Conservation (phyloP, 2,113 vertebrate genomes). For the Notechis scutatus region DNA sequence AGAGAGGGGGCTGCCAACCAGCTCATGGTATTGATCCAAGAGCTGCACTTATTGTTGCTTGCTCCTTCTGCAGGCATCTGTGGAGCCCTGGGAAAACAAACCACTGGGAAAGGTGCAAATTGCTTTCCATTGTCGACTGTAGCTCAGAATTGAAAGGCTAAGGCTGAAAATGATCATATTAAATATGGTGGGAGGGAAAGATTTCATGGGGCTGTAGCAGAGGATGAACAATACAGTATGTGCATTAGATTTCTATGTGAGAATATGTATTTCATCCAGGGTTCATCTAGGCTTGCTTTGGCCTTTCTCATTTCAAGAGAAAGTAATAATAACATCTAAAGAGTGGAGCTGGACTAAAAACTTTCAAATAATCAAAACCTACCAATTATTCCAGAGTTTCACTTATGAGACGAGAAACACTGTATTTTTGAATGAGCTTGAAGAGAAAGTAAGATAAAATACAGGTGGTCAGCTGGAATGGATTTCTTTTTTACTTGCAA, state of each 20-base stretch:
- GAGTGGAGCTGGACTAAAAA: neutral
- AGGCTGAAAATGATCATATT: constrained; percentile 44
- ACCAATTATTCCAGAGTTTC: neutral
- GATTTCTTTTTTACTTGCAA: neutral
- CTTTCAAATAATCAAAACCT: neutral
- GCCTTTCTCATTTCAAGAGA: neutral
- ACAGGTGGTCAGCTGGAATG: neutral
- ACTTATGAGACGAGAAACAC: neutral
- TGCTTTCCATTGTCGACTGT: constrained; percentile 62
- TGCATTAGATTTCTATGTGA: constrained; percentile 22
- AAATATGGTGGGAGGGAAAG: neutral
- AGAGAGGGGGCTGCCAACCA: constrained; percentile 50
- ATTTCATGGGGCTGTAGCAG: neutral
- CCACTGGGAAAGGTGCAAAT: constrained; percentile 57
- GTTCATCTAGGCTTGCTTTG: neutral
- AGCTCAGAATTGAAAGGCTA: constrained; percentile 55
- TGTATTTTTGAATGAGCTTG: neutral
- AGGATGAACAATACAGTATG: constrained; percentile 15
- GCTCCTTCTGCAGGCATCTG: constrained; percentile 48
- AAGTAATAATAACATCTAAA: neutral
- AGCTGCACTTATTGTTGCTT: constrained; percentile 18
- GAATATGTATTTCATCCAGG: neutral
- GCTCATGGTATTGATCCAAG: constrained; percentile 49
- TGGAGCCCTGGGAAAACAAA: constrained; percentile 52
- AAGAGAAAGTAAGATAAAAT: neutral